Percentiles rank a stretch among this genome's conserved stretches.
phyloP scores from a whole-genome alignment of 2,113 vertebrate species.

The Spea multiplicata region DNA sequence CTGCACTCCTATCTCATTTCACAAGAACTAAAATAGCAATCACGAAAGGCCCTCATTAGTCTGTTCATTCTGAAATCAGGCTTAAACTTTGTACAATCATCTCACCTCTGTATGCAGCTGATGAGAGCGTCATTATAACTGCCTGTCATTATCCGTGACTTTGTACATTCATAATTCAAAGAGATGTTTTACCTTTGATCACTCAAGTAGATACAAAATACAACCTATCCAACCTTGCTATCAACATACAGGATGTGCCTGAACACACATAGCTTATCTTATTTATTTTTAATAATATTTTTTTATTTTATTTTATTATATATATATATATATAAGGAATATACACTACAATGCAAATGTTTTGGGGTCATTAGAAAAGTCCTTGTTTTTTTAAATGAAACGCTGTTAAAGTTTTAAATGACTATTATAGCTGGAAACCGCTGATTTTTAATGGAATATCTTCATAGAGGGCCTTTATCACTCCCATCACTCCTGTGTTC shows the following conservation, averaged over 20 bases:
- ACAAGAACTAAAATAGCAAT: slow-evolving; percentile 18
- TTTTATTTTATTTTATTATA: no score
- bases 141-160: slow-evolving; percentile 23
- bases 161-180: slow-evolving; percentile 36
- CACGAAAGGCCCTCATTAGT: slow-evolving; percentile 32
- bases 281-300: no score
- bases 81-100: slow-evolving; percentile 18
- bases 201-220: slow-evolving; percentile 12
- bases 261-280: background rate
- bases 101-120: background rate
- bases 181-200: slow-evolving; percentile 29
- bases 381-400: no score
- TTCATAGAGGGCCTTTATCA: no score
- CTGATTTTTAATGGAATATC: no score
- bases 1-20: slow-evolving; percentile 12
- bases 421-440: no score
- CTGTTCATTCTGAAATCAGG: slow-evolving; percentile 13
- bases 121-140: slow-evolving; percentile 15
- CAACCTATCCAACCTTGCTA: background rate
- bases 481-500: no score
- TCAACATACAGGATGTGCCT: background rate
- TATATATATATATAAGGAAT: no score
- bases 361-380: no score
- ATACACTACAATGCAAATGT: no score
- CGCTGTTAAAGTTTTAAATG: no score